Evolutionary conservation across 2,888 invertebrate species (phyloP).

Genomic region (Tetranychus truncatus): DNA sequence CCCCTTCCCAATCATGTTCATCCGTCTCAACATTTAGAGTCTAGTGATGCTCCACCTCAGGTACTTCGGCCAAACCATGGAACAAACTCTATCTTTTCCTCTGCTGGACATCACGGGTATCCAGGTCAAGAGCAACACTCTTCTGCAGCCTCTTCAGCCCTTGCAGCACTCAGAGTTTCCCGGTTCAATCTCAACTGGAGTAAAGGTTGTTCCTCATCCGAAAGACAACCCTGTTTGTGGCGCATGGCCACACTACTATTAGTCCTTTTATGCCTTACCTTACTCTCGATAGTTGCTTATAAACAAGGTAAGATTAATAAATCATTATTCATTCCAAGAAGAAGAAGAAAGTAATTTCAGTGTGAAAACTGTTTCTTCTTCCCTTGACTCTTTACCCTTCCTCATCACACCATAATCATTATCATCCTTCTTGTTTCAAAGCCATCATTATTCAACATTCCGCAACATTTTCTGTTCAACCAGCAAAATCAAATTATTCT

Average conservation of each 20-base stretch:
- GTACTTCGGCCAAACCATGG: constrained; percentile 1
- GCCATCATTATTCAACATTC: too few relatives aligned
- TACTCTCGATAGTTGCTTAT: constrained; percentile 42
- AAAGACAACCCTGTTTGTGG: constrained; percentile 52
- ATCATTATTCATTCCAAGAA: not conserved
- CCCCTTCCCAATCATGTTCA: constrained; percentile 26
- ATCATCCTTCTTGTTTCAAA: not conserved
- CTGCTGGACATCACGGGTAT: not conserved
- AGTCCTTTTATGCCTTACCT: constrained; percentile 59
- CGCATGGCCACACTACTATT: constrained; percentile 74
- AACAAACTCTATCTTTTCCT: constrained; percentile 2
- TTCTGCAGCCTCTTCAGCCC: constrained; percentile 8
- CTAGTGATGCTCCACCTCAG: constrained; percentile 15
- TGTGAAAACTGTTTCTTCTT: not conserved
- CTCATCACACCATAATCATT: not conserved
- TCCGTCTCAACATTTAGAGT: constrained; percentile 26
- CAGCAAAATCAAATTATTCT: too few relatives aligned
- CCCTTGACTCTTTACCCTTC: not conserved
- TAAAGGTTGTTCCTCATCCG: constrained; percentile 13
- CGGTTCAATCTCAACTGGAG: constrained; percentile 11
- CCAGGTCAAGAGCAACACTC: constrained; percentile 11
- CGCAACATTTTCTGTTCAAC: too few relatives aligned
- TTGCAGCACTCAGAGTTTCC: constrained; percentile 10
- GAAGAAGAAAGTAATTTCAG: not conserved
- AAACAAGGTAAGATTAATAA: constrained; percentile 12